Evolutionary conservation across 2,797 vertebrate species (phyloP).

Genomic region (Potorous gilbertii): DNA sequence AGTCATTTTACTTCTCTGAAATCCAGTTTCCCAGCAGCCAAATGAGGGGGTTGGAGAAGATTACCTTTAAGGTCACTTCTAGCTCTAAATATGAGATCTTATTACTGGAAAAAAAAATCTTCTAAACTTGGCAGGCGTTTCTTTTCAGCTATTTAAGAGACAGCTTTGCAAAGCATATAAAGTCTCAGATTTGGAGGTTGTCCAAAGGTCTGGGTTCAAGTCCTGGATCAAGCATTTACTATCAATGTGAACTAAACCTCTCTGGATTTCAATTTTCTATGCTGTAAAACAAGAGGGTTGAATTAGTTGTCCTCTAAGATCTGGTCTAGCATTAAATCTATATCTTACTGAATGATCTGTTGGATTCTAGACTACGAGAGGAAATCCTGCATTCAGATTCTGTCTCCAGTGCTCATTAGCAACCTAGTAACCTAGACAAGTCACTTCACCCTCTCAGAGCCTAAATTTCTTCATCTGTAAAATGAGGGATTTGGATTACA

Average conservation of each 20-base stretch:
- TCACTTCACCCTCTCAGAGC: neutral
- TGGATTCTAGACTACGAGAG: neutral
- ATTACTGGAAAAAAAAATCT: neutral
- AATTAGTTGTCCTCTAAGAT: neutral
- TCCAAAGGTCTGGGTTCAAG: neutral
- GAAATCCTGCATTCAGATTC: neutral
- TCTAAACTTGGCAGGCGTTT: neutral
- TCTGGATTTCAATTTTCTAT: neutral
- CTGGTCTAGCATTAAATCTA: neutral
- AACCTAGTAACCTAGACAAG: neutral
- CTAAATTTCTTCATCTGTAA: neutral
- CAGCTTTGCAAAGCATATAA: neutral
- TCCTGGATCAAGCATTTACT: neutral
- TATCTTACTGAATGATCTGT: neutral
- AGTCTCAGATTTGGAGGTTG: neutral
- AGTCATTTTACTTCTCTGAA: constrained; percentile 40
- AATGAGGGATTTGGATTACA: neutral
- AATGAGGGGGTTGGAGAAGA: neutral
- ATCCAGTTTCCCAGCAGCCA: constrained; percentile 6
- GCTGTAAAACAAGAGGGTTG: neutral
- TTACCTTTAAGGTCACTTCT: neutral
- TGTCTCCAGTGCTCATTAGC: neutral
- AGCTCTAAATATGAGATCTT: neutral
- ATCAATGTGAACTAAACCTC: neutral
- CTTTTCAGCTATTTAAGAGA: neutral